Evolutionary conservation across 2,113 vertebrate genomes (phyloP), one percentile per base, ranked within the genome.

Genomic region (Aegithalos caudatus): DNA sequence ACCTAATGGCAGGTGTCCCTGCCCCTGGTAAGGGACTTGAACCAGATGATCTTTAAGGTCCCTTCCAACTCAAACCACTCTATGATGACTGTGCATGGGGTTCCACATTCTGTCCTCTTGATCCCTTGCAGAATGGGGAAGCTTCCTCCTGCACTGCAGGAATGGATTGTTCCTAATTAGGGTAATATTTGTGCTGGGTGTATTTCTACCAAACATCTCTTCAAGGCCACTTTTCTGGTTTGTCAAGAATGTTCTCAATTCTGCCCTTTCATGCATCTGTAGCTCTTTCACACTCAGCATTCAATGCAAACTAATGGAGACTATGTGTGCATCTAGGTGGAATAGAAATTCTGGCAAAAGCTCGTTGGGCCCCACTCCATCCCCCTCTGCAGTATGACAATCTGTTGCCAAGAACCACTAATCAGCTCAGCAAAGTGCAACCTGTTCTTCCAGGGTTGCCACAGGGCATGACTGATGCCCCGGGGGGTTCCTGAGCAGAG

Each of bases 21-120:
- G 27, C 33, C 51, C n/a, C 37, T 23, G 29, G 20, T 40, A 47
- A 29, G 24, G 13, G 14, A 13, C 11, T 4, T 53, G 13, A 60
- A 47, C 29, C 31, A 15, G 28, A 35, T 25, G 8, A 29, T 35
- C 29, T 69, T 76, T 22, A 27, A 61, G 4, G 21, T 37, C 25
- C 25, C 25, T 62, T 62, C 47, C 40, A 69, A 27, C 22, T n/a
- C 29, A 47, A 40, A 53, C 20, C 29, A 48, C 13, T 31, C 24
- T 25, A 0, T 50, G 47, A 31, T 35, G 60, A 27, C 38, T 16
- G 48, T 25, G n/a, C n/a, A 4, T 13, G 15, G 48, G 23, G 35
- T 13, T 77, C 38, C 10, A 61, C 0, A 0, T 31, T 66, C n/a
- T 4, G 6, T 47, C 7, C 48, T 29, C 58, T 10, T 0, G 0